phyloP scores from a whole-genome alignment of 1,140 invertebrate species.

The Caenorhabditis remanei region DNA sequence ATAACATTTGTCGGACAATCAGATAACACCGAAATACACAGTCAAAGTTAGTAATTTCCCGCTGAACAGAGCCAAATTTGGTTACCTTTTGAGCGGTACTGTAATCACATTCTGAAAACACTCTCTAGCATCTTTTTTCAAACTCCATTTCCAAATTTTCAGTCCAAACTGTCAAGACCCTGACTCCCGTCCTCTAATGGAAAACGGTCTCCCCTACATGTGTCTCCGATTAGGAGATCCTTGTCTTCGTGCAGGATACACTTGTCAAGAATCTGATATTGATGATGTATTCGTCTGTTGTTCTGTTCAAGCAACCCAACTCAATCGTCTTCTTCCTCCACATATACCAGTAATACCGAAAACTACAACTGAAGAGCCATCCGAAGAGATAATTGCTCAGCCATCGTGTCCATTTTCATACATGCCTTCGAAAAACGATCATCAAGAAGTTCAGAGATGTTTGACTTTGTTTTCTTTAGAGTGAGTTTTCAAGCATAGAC shows the following conservation, averaged over 20 bases:
- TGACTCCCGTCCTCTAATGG: conserved; percentile 25
- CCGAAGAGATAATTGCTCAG: background rate
- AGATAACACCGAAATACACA: too few relatives aligned
- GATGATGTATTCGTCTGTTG: conserved; percentile 39
- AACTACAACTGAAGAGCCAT: background rate
- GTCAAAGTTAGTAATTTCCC: too few relatives aligned
- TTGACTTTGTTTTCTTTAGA: conserved; percentile 16
- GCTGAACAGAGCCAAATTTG: too few relatives aligned
- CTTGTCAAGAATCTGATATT: conserved; percentile 47
- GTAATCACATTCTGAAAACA: too few relatives aligned
- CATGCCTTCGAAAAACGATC: conserved; percentile 28
- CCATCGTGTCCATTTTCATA: conserved; percentile 39
- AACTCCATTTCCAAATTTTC: background rate
- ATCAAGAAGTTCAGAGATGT: conserved; percentile 19
- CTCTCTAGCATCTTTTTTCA: too few relatives aligned
- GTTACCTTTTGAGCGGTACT: too few relatives aligned
- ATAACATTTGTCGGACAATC: too few relatives aligned
- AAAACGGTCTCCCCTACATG: conserved; percentile 33
- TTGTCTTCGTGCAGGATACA: conserved; percentile 15
- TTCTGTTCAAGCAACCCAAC: background rate
- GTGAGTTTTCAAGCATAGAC: background rate
- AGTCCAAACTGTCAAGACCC: conserved; percentile 48
- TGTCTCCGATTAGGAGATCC: conserved; percentile 1
- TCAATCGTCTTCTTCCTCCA: conserved; percentile 19
- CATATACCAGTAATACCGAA: conserved; percentile 15